phyloP scores from a whole-genome alignment of 2,888 invertebrate genomes.

The Drosophila yooni region DNA sequence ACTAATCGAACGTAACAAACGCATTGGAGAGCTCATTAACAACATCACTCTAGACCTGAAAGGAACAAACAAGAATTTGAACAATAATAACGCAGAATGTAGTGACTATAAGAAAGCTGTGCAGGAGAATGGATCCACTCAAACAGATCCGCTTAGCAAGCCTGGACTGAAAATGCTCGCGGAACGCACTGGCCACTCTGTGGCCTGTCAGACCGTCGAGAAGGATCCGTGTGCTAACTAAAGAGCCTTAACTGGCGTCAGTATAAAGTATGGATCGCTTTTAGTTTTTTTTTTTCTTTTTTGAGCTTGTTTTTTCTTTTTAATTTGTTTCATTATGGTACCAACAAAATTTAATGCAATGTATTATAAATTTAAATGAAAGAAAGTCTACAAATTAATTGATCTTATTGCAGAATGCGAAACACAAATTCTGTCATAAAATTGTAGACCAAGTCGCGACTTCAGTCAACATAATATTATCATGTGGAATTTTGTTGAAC shows the following conservation, averaged over 20 bases:
- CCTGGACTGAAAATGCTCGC: constrained; percentile 26
- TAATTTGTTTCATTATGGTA: background rate
- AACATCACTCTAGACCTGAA: background rate
- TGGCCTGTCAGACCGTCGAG: constrained; percentile 40
- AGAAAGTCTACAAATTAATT: no score
- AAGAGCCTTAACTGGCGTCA: background rate
- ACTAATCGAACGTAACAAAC: constrained; percentile 44
- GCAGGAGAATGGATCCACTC: constrained; percentile 17
- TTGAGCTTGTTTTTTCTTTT: background rate
- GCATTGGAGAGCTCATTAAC: constrained; percentile 34
- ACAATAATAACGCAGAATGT: rapidly evolving
- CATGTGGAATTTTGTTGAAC: background rate
- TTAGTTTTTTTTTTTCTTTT: background rate
- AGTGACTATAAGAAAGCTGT: background rate
- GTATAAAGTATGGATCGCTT: background rate
- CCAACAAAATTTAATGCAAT: constrained; percentile 19
- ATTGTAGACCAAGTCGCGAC: background rate
- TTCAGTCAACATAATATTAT: background rate
- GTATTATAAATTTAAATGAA: background rate
- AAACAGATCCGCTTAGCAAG: constrained; percentile 23
- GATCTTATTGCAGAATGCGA: background rate
- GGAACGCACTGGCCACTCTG: constrained; percentile 34
- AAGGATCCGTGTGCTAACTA: constrained; percentile 4
- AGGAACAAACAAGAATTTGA: background rate
- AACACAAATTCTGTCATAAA: background rate